A percentile compares a stretch with the other conserved stretches of the same genome.
These are phyloP conservation scores for Gadus macrocephalus DNA, from an alignment of 2,113 vertebrate genomes.

Conservation along the genomic window DNA sequence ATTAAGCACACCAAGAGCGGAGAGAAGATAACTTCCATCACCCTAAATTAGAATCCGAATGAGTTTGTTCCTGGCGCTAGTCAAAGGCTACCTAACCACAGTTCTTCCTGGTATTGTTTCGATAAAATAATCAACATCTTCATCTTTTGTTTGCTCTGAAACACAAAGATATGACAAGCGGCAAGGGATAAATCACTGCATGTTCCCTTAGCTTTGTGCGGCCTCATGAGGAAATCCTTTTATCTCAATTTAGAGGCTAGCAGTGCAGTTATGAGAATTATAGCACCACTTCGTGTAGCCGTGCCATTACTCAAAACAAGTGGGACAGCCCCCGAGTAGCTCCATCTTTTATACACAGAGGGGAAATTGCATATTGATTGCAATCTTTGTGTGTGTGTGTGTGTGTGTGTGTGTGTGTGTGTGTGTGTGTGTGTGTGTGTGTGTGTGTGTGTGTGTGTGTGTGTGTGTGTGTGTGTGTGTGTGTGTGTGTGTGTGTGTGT, in stretches of 20 bases:
- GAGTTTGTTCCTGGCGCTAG: no score
- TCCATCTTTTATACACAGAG: conserved; percentile 59
- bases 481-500: conserved; percentile 1
- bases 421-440: conserved; percentile 4
- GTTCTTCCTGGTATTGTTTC: conserved; percentile 13
- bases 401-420: conserved; percentile 28
- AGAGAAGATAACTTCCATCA: no score
- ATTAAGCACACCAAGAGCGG: no score
- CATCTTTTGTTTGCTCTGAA: conserved; percentile 37
- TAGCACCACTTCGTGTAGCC: conserved; percentile 54
- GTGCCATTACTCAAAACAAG: conserved; percentile 58
- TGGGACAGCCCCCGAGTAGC: conserved; percentile 54
- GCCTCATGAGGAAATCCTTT: conserved; percentile 61
- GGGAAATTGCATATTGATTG: conserved; percentile 75
- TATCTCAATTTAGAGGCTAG: conserved; percentile 65
- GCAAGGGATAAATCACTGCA: conserved; percentile 44
- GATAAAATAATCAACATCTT: conserved; percentile 23
- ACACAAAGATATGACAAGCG: conserved; percentile 43
- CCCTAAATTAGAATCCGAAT: no score
- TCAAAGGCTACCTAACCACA: no score
- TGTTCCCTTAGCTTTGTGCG: conserved; percentile 28
- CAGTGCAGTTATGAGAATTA: conserved; percentile 62
- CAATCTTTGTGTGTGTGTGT: conserved; percentile 41
- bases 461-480: not conserved
- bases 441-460: conserved; percentile 15